Evolutionary conservation across 2,888 invertebrate genomes (phyloP).

Genomic region (Prosopocoilus inquinatus): DNA sequence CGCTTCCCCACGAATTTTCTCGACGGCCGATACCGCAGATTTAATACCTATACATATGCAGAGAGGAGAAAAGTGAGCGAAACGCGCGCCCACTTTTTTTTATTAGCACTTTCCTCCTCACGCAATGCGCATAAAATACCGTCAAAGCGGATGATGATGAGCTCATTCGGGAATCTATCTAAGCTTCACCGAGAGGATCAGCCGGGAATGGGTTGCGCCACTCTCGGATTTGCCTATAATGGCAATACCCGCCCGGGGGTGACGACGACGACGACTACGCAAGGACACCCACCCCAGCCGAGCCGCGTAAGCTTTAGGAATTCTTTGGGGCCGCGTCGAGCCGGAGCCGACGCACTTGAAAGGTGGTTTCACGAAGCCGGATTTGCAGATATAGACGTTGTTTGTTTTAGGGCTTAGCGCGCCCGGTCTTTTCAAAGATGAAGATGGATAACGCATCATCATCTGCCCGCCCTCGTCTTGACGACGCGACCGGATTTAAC

Average conservation of each 20-base stretch:
- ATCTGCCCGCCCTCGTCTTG: too few relatives aligned
- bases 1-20: background rate
- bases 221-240: constrained; percentile 11
- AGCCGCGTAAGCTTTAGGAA: background rate
- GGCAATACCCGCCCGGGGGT: background rate
- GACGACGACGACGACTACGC: background rate
- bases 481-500: too few relatives aligned
- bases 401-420: too few relatives aligned
- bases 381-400: too few relatives aligned
- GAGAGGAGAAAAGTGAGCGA: too few relatives aligned
- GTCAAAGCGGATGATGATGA: constrained; percentile 19
- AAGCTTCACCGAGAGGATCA: constrained; percentile 13
- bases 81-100: constrained; percentile 10
- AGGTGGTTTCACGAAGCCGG: background rate
- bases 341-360: background rate
- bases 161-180: constrained; percentile 19
- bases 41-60: constrained; percentile 9
- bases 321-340: background rate
- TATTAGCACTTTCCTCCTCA: constrained; percentile 22
- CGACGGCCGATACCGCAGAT: constrained; percentile 1
- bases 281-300: background rate
- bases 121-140: constrained; percentile 15
- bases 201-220: constrained; percentile 12
- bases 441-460: too few relatives aligned
- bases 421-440: too few relatives aligned